Percentiles rank a stretch among this genome's conserved stretches.
Evolutionary conservation across 2,113 vertebrate species (phyloP).

Genomic region (Corapipo altera): DNA sequence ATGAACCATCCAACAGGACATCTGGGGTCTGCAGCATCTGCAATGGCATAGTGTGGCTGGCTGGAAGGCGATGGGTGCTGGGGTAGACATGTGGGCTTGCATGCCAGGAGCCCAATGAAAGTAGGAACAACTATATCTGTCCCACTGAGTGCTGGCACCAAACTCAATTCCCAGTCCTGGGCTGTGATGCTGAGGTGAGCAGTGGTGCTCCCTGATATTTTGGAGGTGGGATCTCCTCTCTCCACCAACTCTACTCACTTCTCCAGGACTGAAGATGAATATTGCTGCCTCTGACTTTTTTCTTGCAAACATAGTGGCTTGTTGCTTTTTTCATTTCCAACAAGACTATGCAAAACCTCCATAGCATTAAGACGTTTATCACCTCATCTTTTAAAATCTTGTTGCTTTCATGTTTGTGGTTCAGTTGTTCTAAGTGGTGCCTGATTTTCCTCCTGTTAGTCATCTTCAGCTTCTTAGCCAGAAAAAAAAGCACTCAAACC

Average conservation of each 20-base stretch:
- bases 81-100: fast-evolving
- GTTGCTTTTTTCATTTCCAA: not conserved
- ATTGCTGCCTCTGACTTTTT: not conserved
- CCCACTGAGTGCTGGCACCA: not conserved
- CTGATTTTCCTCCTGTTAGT: conserved; percentile 8
- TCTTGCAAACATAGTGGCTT: not conserved
- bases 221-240: not conserved
- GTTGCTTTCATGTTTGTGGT: not conserved
- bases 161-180: not conserved
- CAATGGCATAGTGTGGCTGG: fast-evolving
- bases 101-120: not conserved
- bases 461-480: not conserved
- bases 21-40: not conserved
- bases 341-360: not conserved
- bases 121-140: not conserved
- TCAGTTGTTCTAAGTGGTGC: not conserved
- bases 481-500: not conserved
- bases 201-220: not conserved
- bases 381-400: not conserved
- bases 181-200: not conserved
- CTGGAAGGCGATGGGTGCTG: not conserved
- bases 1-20: not conserved
- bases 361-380: not conserved
- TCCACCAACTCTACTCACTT: not conserved
- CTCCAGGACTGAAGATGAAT: not conserved